Evolutionary conservation across 2,888 invertebrate genomes (phyloP).

Genomic region (Gastracanthus pulcherrimus): DNA sequence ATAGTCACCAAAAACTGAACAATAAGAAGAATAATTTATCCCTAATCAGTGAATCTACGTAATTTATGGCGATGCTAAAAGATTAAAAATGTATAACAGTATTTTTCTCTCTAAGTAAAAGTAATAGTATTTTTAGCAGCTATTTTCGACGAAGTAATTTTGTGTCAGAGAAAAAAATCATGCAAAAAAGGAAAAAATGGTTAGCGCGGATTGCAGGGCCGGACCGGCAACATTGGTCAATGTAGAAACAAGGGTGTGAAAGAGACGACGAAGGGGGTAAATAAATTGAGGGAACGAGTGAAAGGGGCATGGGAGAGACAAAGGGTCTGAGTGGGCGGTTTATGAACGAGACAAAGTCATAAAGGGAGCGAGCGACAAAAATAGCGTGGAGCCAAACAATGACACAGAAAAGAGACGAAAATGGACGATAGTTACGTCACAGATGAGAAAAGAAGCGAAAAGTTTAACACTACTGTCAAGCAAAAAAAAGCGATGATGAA

Average conservation of each 20-base stretch:
- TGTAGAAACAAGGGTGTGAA: constrained; percentile 32
- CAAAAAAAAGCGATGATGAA: not conserved
- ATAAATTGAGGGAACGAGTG: constrained; percentile 33
- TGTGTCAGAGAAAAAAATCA: too few species aligned
- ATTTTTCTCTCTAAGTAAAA: too few species aligned
- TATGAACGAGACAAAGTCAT: not conserved
- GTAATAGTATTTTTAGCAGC: too few species aligned
- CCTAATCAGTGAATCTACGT: too few species aligned
- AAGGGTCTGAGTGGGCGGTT: constrained; percentile 14
- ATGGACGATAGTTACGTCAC: not conserved
- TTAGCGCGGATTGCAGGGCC: constrained; percentile 11
- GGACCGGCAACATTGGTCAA: constrained; percentile 22
- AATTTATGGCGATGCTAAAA: too few species aligned
- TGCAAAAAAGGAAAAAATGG: not conserved
- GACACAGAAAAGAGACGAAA: not conserved
- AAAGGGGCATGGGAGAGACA: not conserved
- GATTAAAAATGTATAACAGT: too few species aligned
- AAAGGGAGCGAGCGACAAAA: not conserved
- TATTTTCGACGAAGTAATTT: too few species aligned
- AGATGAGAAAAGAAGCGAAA: not conserved
- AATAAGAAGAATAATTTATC: too few species aligned
- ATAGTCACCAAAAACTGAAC: too few species aligned
- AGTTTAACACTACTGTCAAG: not conserved
- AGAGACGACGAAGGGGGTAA: constrained; percentile 35
- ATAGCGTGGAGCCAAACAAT: constrained; percentile 14